Evolutionary conservation across 2,888 invertebrate genomes (phyloP).

Genomic region (Prosapia bicincta): DNA sequence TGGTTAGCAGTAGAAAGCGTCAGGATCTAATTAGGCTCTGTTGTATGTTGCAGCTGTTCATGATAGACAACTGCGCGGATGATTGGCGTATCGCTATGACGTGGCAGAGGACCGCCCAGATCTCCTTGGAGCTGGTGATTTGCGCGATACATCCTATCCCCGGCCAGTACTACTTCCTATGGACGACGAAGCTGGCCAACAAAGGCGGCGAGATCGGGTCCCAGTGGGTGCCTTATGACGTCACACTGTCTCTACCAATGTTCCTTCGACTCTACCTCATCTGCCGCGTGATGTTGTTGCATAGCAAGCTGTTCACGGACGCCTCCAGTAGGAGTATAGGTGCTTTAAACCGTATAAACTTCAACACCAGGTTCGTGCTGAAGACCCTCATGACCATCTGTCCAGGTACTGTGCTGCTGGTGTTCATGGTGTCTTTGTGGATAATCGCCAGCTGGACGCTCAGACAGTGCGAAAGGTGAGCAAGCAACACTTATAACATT

Average conservation of each 20-base stretch:
- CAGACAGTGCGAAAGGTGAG: conserved; percentile 98
- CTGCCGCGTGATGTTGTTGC: conserved; percentile 98
- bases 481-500: too few species aligned
- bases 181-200: conserved; percentile 94
- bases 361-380: conserved; percentile 65
- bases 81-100: conserved; percentile 99
- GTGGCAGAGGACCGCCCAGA: conserved; percentile 93
- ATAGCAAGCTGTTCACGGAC: conserved; percentile 99
- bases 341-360: conserved; percentile 66
- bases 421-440: conserved; percentile 99
- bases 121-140: conserved; percentile 86
- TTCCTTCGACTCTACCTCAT: conserved; percentile 98
- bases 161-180: conserved; percentile 92
- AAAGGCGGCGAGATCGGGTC: conserved; percentile 63
- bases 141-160: conserved; percentile 99
- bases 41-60: conserved; percentile 80
- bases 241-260: conserved; percentile 97
- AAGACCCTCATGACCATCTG: conserved; percentile 99
- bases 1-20: too few species aligned
- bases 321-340: conserved; percentile 86
- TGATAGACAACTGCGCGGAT: conserved; percentile 99
- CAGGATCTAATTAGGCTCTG: too few species aligned
- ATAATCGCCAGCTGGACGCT: conserved; percentile 99
- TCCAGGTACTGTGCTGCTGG: conserved; percentile 94
- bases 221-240: conserved; percentile 86